Evolutionary conservation across 2,113 vertebrate species (phyloP).

Genomic region (Sapajus apella): DNA sequence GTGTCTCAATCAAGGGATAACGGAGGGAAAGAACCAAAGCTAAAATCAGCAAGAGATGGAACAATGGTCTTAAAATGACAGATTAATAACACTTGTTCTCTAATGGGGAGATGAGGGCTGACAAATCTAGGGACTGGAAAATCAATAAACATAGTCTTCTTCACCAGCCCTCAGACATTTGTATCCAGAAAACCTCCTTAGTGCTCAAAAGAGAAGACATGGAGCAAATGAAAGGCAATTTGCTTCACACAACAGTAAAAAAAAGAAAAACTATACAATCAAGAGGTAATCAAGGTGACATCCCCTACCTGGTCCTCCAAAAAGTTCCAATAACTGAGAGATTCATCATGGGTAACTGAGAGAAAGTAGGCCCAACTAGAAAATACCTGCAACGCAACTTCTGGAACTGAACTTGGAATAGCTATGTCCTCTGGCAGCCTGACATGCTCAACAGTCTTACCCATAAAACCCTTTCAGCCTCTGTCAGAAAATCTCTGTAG

Average conservation of each 20-base stretch:
- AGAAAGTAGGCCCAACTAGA: background rate
- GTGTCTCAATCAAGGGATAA: background rate
- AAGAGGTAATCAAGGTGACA: background rate
- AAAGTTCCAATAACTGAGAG: background rate
- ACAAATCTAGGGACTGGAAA: background rate
- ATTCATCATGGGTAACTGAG: background rate
- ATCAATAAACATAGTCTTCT: background rate
- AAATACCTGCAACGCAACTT: background rate
- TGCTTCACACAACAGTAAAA: background rate
- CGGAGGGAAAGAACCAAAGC: background rate
- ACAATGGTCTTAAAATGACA: background rate
- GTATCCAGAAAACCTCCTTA: background rate
- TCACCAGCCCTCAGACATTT: background rate
- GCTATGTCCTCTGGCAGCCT: background rate
- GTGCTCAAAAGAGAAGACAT: background rate
- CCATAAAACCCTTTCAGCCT: conserved; percentile 21
- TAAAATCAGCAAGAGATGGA: background rate
- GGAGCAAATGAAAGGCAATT: background rate
- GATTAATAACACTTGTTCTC: background rate
- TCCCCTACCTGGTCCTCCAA: background rate
- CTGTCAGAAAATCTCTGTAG: conserved; percentile 29
- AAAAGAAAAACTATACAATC: background rate
- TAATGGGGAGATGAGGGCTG: background rate
- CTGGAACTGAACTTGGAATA: background rate
- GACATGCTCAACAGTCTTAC: background rate